Base-by-base conservation (phyloP, 2,113 vertebrate genomes). In the Lontra canadensis region DNA sequence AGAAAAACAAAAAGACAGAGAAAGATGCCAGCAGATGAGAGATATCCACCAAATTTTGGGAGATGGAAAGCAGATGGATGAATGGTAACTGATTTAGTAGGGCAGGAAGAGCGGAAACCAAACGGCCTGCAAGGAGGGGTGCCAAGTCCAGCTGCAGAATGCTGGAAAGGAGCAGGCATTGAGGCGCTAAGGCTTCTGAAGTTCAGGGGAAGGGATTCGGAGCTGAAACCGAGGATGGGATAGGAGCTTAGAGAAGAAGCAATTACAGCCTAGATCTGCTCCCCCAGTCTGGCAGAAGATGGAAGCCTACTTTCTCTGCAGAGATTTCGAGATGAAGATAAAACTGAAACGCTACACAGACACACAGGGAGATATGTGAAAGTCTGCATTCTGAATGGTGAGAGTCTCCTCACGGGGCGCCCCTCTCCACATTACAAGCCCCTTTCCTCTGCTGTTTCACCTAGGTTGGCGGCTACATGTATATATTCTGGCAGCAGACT, bases 31-130 rank as follows among this genome's bases (percentile, higher is more conserved):
- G 89, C 42, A 84, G 79, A 93, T 92, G 73, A 96, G 74, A 88
- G 78, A 83, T 11, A 44, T 18, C 73, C 79, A 82, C 78, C 80
- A 59, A 63, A 79, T 61, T 55, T 8, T 31, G 47, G 67, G 92
- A 87, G 83, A 93, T 61, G 65, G 90, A 85, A 88, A 95, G 83
- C 93, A 97, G 83, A 94, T 71, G 90, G 93, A 71, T 89, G 57
- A 73, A 90, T 25, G 71, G 63, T 44, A 71, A 63, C 73, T 81
- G 69, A 52, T 59, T 57, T 87, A 85, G 71, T 23, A 87, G 59
- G 84, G 42, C n/a, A 73, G 67, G n/a, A 73, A 89, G 90, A 74
- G 80, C 0, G 7, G 76, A 97, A 95, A 74, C 34, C 76, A 88
- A 94, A 71, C 29, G 81, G 59, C 42, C 31, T 71, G 34, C 52